Conservation (phyloP, 1,140 invertebrate species). For the Conus ventricosus region DNA sequence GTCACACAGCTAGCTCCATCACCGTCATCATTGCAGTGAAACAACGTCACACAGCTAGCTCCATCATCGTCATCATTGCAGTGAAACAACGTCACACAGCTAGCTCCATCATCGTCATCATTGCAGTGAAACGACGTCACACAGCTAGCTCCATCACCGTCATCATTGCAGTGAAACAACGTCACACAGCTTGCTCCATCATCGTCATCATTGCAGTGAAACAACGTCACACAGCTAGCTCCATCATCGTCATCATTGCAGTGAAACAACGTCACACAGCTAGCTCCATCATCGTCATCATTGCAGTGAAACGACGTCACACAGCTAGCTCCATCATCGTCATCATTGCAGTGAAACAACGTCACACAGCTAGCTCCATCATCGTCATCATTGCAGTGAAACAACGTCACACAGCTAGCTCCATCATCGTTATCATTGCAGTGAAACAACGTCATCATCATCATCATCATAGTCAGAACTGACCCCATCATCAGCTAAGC, state of each 20-base stretch:
- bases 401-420: slow-evolving; percentile 57
- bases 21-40: neutral
- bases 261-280: slow-evolving; percentile 57
- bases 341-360: slow-evolving; percentile 55
- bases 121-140: slow-evolving; percentile 47
- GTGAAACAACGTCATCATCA: neutral
- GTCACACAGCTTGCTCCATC: slow-evolving; percentile 25
- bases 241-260: slow-evolving; percentile 6
- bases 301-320: slow-evolving; percentile 47
- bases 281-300: slow-evolving; percentile 9
- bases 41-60: slow-evolving; percentile 57
- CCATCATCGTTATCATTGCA: neutral
- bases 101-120: slow-evolving; percentile 9
- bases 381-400: neutral
- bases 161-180: slow-evolving; percentile 55
- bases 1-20: slow-evolving; percentile 28
- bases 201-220: neutral
- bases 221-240: slow-evolving; percentile 57
- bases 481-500: too few relatives aligned
- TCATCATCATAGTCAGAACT: too few relatives aligned
- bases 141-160: neutral
- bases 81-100: slow-evolving; percentile 57
- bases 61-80: slow-evolving; percentile 6
- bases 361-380: slow-evolving; percentile 28
- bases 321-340: neutral